Conservation (phyloP, 2,113 vertebrate genomes). For the Morone chrysops region DNA sequence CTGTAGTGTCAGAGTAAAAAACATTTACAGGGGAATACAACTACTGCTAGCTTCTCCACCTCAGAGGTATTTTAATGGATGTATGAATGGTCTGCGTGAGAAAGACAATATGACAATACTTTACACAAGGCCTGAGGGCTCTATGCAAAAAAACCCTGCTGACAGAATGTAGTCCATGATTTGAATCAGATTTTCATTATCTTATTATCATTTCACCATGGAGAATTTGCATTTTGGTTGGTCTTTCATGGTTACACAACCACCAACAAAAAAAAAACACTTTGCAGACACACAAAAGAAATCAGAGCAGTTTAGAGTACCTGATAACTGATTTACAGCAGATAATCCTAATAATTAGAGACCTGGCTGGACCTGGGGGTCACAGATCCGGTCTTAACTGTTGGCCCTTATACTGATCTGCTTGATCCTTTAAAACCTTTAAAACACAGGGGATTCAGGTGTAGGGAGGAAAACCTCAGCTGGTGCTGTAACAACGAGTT, state of each 20-base stretch:
- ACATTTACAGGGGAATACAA: neutral
- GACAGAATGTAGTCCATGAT: neutral
- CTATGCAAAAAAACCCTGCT: too few relatives aligned
- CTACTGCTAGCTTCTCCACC: neutral
- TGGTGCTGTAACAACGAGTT: neutral
- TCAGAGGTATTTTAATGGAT: too few relatives aligned
- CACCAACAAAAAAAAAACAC: neutral
- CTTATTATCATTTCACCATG: neutral
- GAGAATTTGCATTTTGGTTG: neutral
- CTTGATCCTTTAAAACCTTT: neutral
- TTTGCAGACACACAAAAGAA: neutral
- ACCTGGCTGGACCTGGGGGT: neutral
- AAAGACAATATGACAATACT: neutral
- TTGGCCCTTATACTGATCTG: neutral
- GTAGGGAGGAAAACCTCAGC: neutral
- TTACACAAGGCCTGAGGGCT: neutral
- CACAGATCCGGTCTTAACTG: neutral
- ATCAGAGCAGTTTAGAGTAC: too few relatives aligned
- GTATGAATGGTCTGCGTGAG: neutral
- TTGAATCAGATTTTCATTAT: neutral
- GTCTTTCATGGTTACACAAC: neutral
- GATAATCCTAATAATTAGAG: neutral
- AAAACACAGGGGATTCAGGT: neutral
- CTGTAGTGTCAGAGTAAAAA: neutral
- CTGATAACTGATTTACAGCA: neutral